Base-by-base conservation (phyloP, 1,140 invertebrate genomes). In the Pseudomyrmex sp. region DNA sequence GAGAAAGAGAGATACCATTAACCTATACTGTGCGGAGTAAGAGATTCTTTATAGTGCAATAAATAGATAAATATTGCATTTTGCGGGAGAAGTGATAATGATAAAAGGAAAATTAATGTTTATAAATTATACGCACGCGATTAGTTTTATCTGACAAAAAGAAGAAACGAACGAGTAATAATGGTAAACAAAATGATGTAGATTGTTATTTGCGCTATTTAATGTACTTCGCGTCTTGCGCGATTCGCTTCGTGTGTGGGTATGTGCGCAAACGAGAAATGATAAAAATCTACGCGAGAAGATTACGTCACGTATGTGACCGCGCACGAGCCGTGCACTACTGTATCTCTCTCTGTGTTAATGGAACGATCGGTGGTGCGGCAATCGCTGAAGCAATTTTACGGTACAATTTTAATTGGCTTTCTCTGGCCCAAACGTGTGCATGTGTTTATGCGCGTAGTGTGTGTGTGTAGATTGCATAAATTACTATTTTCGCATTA, bases 331-430 rank as follows among this genome's bases (percentile, higher is more conserved):
- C 15, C 52, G 63, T 69, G 65, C 50, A 59, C 3, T 44, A 20
- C 66, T 54, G 46, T 50, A 72, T 80, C 72, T 61, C 65, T 59
- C 72, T 61, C 65, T 70, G 54, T 66, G 76, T 61, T 80, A 80
- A 80, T 80, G 76, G 66, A 80, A 80, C 44, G 76, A 56, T 59
- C 76, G 54, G 20, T 66, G 44, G 20, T 59, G 56, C 65, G 46
- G 66, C 66, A 48, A 80, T 80, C 66, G 66, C 76, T 80, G 59
- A 72, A 80, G 66, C 76, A 70, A 44, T 70, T 80, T 72, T 70
- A 72, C 66, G 65, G 66, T 61, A 80, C 76, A 72, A 72, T 80
- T 80, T 80, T 80, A 80, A 80, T 80, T 80, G 76, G 68, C 76
- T 70, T 20, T 68, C 35, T 44, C 46, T 46, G 66, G 54, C 44